Base-by-base conservation (phyloP, 2,888 invertebrate species). In the Odontomyia ornata region DNA sequence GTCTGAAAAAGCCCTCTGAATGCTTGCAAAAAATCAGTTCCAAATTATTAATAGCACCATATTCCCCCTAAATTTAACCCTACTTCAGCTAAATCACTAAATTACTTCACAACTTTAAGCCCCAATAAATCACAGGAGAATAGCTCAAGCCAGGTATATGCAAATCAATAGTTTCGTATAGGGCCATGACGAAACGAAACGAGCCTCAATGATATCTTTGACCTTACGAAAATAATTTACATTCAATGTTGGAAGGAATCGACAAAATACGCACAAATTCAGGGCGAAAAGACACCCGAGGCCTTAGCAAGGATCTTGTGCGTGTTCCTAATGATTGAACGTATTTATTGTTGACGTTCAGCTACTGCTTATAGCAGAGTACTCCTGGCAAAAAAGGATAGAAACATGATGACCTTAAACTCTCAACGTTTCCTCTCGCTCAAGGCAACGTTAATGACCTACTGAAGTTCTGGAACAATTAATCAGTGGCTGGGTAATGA, bases 401-500 rank as follows among this genome's bases (percentile, higher is more conserved):
- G 36, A 36, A 36, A 9, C 9, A 36, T 3, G 36, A 18, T 72
- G 71, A 27, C 71, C 56, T 72, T 56, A 52, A 72, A 73, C 52
- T n/a, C 11, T 23, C 11, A 60, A 57, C 36, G n/a, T 36, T 36
- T 15, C 11, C 36, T 13, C 25, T 23, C 30, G 30, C n/a, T 23
- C 43, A 36, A 73, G 57, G 28, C 9, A 73, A 57, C 73, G 73
- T 21, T 73, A 73, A 73, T 73, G 73, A 60, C 73, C 73, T 23
- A 57, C 18, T 73, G 43, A 25, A 30, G 73, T 1, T 57, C 15
- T 15, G 13, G 36, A 73, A 57, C 73, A 60, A 73, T 73, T 73
- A 73, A 73, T 73, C 73, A 57, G 73, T 36, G 60, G 18, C 60
- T 60, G 57, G 60, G 43, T 73, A 60, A 73, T 73, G 36, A 73